Conservation (phyloP, 1,140 invertebrate genomes). For the Chlorops oryzae region DNA sequence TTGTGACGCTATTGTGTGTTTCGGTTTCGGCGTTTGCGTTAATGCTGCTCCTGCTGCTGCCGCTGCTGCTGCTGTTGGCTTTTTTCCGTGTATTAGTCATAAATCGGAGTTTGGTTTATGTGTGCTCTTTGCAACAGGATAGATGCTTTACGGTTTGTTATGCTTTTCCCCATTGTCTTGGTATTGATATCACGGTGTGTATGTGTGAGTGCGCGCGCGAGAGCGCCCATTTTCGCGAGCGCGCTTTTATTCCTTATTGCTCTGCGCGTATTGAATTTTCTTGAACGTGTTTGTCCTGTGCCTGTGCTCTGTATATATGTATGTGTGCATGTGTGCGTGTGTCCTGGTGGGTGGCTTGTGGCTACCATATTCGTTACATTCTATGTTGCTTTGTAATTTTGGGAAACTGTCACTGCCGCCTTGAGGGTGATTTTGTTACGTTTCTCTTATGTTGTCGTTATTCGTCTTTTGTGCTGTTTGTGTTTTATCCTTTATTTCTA, state of each 20-base stretch:
- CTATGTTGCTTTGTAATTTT: conserved; percentile 10
- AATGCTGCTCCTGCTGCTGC: background rate
- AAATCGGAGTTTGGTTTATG: conserved; percentile 47
- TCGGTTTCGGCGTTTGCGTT: background rate
- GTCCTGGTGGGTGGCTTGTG: conserved; percentile 28
- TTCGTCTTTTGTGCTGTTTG: no score
- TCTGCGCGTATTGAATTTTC: no score
- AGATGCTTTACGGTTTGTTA: conserved; percentile 47
- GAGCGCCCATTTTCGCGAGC: no score
- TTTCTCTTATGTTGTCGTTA: no score
- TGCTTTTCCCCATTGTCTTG: conserved; percentile 23
- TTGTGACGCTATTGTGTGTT: background rate
- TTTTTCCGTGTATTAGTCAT: conserved; percentile 36
- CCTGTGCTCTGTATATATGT: no score
- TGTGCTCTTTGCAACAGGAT: conserved; percentile 8
- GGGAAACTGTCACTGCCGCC: no score
- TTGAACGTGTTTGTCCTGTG: no score
- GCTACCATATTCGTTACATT: background rate
- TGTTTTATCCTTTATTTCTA: no score
- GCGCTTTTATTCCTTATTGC: no score
- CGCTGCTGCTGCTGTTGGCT: background rate
- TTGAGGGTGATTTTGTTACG: no score
- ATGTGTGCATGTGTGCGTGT: conserved; percentile 14
- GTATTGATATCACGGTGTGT: conserved; percentile 1
- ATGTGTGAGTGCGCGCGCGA: no score